Conservation (phyloP, 64 coral and sea anemone genomes). For the Catalaphyllia jardinei region DNA sequence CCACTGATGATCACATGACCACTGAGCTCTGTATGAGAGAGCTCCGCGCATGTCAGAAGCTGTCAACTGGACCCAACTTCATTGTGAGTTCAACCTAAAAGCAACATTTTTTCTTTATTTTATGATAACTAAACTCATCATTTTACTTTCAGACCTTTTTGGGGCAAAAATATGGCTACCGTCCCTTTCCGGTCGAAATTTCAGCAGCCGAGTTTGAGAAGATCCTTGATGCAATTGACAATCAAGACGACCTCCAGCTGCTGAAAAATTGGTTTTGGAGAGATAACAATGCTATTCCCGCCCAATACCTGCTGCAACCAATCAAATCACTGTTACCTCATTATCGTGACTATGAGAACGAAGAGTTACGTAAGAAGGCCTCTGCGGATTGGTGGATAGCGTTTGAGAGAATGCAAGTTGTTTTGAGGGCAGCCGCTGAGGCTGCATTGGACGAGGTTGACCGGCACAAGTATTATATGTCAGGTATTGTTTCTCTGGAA, state of each 20-base stretch:
- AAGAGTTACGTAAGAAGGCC: slow-evolving; percentile 83
- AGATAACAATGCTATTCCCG: slow-evolving; percentile 80
- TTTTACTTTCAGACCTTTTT: slow-evolving; percentile 80
- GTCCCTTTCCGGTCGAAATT: slow-evolving; percentile 89
- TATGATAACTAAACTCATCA: not conserved
- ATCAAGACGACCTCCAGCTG: slow-evolving; percentile 40
- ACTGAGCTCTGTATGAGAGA: slow-evolving; percentile 96
- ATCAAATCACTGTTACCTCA: slow-evolving; percentile 79
- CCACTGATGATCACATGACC: slow-evolving; percentile 94
- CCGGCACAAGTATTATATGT: slow-evolving; percentile 89
- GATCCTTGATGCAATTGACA: slow-evolving; percentile 59
- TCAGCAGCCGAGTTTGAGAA: slow-evolving; percentile 63
- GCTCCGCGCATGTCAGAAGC: slow-evolving; percentile 85
- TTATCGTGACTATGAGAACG: slow-evolving; percentile 78
- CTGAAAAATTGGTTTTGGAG: slow-evolving; percentile 76
- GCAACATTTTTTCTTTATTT: not conserved
- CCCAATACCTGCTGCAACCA: slow-evolving; percentile 88
- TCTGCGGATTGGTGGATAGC: slow-evolving; percentile 89
- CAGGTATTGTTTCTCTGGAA: slow-evolving; percentile 48
- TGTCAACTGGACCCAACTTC: slow-evolving; percentile 96
- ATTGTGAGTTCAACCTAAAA: slow-evolving; percentile 48
- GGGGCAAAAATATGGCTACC: slow-evolving; percentile 98
- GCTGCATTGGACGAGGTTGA: slow-evolving; percentile 51
- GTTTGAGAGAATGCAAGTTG: slow-evolving; percentile 94
- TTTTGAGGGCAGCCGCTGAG: slow-evolving; percentile 71